Percentiles rank a stretch among this genome's conserved stretches.
These are phyloP conservation scores for Onchidella celtica DNA, from an alignment of 2,888 invertebrate genomes.

Conservation along the genomic window DNA sequence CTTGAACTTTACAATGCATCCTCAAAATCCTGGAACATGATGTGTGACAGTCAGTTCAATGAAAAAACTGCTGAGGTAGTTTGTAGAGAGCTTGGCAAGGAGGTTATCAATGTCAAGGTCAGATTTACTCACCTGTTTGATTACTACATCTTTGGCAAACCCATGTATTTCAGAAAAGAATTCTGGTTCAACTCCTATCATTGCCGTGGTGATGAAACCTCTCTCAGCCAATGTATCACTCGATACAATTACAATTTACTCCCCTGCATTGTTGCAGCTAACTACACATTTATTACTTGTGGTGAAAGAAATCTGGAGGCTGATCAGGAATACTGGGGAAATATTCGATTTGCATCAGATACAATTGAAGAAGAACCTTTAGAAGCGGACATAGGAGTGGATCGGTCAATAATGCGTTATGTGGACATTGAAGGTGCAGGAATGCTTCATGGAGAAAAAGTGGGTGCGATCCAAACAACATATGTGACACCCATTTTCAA, in stretches of 20 bases:
- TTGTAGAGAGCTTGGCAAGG: slow-evolving; percentile 94
- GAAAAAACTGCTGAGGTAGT: slow-evolving; percentile 98
- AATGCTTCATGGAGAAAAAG: slow-evolving; percentile 95
- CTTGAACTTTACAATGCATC: slow-evolving; percentile 97
- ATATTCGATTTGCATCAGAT: slow-evolving; percentile 93
- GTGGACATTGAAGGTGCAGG: slow-evolving; percentile 95
- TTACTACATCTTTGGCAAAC: slow-evolving; percentile 75
- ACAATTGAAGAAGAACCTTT: slow-evolving; percentile 89
- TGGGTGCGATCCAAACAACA: slow-evolving; percentile 93
- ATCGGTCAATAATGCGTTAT: slow-evolving; percentile 88
- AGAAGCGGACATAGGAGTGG: slow-evolving; percentile 67
- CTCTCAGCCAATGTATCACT: slow-evolving; percentile 83
- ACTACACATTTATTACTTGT: slow-evolving; percentile 95
- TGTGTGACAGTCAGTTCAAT: slow-evolving; percentile 97
- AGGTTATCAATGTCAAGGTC: slow-evolving; percentile 93
- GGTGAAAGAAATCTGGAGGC: slow-evolving; percentile 81
- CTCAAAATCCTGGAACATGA: slow-evolving; percentile 96
- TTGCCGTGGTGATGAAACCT: slow-evolving; percentile 79
- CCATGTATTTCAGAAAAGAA: slow-evolving; percentile 77
- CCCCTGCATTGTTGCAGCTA: slow-evolving; percentile 88
- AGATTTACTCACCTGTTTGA: slow-evolving; percentile 83
- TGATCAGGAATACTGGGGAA: slow-evolving; percentile 88
- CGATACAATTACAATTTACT: slow-evolving; percentile 90
- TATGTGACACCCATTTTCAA: slow-evolving; percentile 92
- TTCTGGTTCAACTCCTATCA: slow-evolving; percentile 78